Percentiles rank a stretch among this genome's conserved stretches.
These are phyloP conservation scores for Xerus inauris DNA, from an alignment of 2,113 vertebrate genomes.

Conservation along the genomic window DNA sequence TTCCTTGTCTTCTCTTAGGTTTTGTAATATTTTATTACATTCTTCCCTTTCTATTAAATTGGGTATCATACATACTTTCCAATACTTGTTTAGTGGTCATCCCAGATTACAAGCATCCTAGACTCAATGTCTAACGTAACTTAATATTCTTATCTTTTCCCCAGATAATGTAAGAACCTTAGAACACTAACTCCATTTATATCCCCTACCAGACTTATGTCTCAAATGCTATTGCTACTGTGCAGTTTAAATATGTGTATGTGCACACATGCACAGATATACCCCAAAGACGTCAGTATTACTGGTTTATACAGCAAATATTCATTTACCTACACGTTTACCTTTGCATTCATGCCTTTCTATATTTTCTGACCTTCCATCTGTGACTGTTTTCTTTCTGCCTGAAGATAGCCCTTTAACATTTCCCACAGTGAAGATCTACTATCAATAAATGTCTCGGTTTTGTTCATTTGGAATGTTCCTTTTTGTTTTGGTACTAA, in stretches of 20 bases:
- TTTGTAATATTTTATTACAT: background rate
- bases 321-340: background rate
- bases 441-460: background rate
- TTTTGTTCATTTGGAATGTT: background rate
- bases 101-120: background rate
- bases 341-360: background rate
- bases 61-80: background rate
- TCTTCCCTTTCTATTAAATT: background rate
- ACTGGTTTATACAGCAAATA: background rate
- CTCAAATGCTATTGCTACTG: background rate
- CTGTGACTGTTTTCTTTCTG: background rate
- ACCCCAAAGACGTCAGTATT: background rate
- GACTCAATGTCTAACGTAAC: background rate
- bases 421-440: background rate
- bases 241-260: background rate
- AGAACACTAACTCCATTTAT: background rate
- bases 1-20: background rate
- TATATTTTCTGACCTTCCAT: background rate
- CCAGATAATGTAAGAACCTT: background rate
- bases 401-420: background rate
- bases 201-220: background rate
- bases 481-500: too few species aligned
- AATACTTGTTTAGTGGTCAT: background rate
- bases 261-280: rapidly evolving
- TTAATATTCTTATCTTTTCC: background rate